Conservation (phyloP, 53 echinoderm and acorn worm genomes). For the Glandiceps talaboti region DNA sequence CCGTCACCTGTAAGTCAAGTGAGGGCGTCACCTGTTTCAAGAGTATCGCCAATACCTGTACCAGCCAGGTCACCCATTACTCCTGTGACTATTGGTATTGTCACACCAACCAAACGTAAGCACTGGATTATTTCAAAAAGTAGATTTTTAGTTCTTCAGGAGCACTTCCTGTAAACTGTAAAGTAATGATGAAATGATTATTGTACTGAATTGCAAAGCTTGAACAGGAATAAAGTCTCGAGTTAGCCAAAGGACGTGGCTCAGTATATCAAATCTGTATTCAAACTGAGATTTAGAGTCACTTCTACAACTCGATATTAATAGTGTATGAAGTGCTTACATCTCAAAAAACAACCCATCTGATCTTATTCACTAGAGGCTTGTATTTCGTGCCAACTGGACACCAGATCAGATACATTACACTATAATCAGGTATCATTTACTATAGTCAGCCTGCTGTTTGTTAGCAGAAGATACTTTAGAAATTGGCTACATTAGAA, state of each 20-base stretch:
- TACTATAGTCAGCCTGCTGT: neutral
- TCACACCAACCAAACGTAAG: conserved; percentile 38
- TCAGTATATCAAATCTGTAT: too few relatives aligned
- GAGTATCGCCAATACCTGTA: neutral
- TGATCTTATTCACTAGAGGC: neutral
- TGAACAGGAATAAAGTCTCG: too few relatives aligned
- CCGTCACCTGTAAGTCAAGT: neutral
- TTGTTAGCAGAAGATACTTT: too few relatives aligned
- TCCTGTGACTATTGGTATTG: neutral
- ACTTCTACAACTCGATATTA: neutral
- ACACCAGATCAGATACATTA: neutral
- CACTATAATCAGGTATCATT: neutral
- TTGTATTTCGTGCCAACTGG: neutral
- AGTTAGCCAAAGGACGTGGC: too few relatives aligned
- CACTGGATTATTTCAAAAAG: too few relatives aligned
- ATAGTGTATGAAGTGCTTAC: neutral
- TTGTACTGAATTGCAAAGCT: too few relatives aligned
- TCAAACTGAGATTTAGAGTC: neutral
- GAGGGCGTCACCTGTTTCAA: neutral
- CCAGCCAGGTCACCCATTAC: neutral
- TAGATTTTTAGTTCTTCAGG: too few relatives aligned
- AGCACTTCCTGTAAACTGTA: too few relatives aligned
- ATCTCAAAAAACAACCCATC: neutral
- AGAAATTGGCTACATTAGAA: too few relatives aligned
- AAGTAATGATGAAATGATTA: too few relatives aligned